A percentile compares a stretch with the other conserved stretches of the same genome.
Conservation (phyloP, 2,888 invertebrate genomes). For the Eustalomyia histrio region DNA sequence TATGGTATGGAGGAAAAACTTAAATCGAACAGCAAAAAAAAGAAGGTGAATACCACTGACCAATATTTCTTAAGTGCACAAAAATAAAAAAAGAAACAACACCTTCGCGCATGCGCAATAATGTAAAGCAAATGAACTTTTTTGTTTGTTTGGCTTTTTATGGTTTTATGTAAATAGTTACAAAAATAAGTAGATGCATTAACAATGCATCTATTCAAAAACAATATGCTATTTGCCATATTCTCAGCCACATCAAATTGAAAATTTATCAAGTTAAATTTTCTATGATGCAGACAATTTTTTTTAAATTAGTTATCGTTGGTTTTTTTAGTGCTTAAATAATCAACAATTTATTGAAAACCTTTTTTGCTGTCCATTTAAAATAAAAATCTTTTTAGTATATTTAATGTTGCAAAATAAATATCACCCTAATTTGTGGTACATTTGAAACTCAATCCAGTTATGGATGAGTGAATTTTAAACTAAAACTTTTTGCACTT, state of each 20-base stretch:
- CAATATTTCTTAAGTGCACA: constrained; percentile 55
- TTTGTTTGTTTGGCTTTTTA: constrained; percentile 30
- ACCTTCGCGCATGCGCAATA: constrained; percentile 65
- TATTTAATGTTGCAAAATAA: constrained; percentile 18
- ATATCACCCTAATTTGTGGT: not conserved
- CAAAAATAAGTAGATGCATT: not conserved
- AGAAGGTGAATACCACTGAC: constrained; percentile 61
- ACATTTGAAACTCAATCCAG: constrained; percentile 44
- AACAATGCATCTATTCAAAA: no score
- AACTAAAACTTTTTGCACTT: constrained; percentile 21
- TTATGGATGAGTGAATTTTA: constrained; percentile 52
- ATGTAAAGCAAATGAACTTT: constrained; percentile 61
- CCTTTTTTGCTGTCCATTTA: no score
- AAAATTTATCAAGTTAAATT: no score
- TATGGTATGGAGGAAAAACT: constrained; percentile 1
- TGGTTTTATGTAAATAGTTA: not conserved
- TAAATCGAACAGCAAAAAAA: constrained; percentile 26
- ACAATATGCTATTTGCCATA: no score
- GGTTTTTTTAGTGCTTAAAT: no score
- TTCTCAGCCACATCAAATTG: no score
- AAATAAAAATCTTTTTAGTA: no score
- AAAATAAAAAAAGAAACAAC: constrained; percentile 53
- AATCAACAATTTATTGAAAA: no score
- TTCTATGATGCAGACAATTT: no score
- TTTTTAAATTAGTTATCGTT: no score